These are phyloP conservation scores for Peromyscus melanophrys DNA, from an alignment of 2,797 vertebrate genomes.

Conservation along the genomic window DNA sequence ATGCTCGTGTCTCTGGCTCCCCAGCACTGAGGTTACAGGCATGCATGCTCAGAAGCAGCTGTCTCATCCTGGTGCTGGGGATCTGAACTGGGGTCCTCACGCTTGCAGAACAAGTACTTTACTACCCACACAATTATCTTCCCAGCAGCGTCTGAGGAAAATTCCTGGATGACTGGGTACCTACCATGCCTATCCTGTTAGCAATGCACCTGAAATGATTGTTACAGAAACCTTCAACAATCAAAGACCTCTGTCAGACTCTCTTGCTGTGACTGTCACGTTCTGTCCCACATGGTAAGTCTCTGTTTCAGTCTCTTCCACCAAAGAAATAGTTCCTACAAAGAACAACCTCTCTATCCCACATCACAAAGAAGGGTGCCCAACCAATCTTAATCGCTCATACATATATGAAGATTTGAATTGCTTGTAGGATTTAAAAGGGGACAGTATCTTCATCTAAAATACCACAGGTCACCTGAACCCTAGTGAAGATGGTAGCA, in stretches of 20 bases:
- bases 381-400: neutral
- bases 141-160: neutral
- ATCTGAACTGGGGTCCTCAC: neutral
- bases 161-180: neutral
- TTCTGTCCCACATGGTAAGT: neutral
- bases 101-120: neutral
- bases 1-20: neutral
- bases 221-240: constrained; percentile 2
- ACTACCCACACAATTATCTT: neutral
- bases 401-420: neutral
- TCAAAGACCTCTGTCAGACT: neutral
- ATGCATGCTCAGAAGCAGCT: neutral
- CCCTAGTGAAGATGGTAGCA: neutral
- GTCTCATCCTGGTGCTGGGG: neutral
- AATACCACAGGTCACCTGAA: constrained; percentile 49
- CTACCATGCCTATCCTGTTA: neutral
- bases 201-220: neutral
- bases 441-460: neutral
- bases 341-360: neutral
- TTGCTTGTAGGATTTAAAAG: neutral
- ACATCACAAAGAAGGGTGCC: neutral
- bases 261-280: neutral
- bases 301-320: neutral
- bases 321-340: neutral
- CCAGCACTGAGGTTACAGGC: neutral